Evolutionary conservation across 2,888 invertebrate genomes (phyloP).

Genomic region (Conchocele bisecta): DNA sequence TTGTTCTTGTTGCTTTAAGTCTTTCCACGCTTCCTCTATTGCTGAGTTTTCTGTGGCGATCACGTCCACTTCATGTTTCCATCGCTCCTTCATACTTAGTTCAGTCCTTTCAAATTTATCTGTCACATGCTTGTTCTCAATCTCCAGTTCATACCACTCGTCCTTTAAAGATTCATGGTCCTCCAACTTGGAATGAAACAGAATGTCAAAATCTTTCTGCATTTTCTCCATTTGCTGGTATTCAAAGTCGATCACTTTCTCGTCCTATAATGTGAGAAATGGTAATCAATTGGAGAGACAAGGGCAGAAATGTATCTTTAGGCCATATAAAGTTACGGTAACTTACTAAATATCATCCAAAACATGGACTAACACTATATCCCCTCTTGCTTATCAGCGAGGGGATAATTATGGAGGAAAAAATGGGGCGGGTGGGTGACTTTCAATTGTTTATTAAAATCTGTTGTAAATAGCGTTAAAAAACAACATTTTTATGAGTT

Average conservation of each 20-base stretch:
- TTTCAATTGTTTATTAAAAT: no score
- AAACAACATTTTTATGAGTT: no score
- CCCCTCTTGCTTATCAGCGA: no score
- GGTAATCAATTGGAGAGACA: no score
- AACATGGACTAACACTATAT: no score
- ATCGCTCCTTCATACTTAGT: conserved; percentile 61
- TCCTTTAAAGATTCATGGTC: conserved; percentile 53
- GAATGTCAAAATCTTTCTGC: conserved; percentile 53
- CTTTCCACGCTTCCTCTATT: conserved; percentile 65
- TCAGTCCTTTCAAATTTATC: conserved; percentile 60
- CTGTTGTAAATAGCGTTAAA: no score
- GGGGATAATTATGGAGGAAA: no score
- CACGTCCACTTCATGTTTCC: conserved; percentile 64
- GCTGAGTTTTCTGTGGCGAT: conserved; percentile 62
- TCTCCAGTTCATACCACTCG: conserved; percentile 44
- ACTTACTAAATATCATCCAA: no score
- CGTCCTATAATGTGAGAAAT: conserved; percentile 33
- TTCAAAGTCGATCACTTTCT: conserved; percentile 58
- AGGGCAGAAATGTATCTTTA: neutral
- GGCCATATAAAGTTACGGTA: no score
- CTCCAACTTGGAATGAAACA: conserved; percentile 46
- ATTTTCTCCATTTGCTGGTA: conserved; percentile 50
- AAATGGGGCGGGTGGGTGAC: no score
- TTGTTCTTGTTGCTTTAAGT: conserved; percentile 59
- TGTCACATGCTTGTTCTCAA: conserved; percentile 40